A percentile compares a stretch with the other conserved stretches of the same genome.
Evolutionary conservation across 2,797 vertebrate genomes (phyloP).

Genomic region (Myotis pilosus): DNA sequence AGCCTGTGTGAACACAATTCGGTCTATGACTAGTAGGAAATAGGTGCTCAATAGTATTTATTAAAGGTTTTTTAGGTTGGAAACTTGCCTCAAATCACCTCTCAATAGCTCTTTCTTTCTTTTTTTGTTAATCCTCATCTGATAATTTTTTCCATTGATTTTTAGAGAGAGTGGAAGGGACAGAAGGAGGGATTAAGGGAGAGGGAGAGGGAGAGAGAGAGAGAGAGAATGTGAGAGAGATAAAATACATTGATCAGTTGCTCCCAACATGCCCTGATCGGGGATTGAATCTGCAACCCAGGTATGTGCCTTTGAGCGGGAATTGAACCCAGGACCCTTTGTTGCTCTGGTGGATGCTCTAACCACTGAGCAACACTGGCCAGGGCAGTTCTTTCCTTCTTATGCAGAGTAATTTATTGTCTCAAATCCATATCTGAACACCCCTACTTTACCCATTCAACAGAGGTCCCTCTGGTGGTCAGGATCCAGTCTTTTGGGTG

Average conservation of each 20-base stretch:
- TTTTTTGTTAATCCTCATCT: not conserved
- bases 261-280: too few relatives aligned
- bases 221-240: not conserved
- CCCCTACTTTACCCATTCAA: not conserved
- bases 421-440: not conserved
- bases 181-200: not conserved
- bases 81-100: not conserved
- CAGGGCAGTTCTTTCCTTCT: not conserved
- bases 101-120: not conserved
- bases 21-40: not conserved
- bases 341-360: not conserved
- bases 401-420: not conserved
- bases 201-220: too few relatives aligned
- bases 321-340: not conserved
- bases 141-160: not conserved
- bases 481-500: not conserved
- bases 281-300: not conserved
- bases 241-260: not conserved
- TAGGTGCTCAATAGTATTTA: not conserved
- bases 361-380: not conserved
- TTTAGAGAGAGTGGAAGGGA: not conserved
- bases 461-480: not conserved
- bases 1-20: rapidly evolving
- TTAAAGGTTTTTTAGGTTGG: not conserved
- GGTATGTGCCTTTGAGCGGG: not conserved